Evolutionary conservation across 2,888 invertebrate genomes (phyloP), one percentile per base, ranked within the genome.

Genomic region (Platerodrilus igneus): DNA sequence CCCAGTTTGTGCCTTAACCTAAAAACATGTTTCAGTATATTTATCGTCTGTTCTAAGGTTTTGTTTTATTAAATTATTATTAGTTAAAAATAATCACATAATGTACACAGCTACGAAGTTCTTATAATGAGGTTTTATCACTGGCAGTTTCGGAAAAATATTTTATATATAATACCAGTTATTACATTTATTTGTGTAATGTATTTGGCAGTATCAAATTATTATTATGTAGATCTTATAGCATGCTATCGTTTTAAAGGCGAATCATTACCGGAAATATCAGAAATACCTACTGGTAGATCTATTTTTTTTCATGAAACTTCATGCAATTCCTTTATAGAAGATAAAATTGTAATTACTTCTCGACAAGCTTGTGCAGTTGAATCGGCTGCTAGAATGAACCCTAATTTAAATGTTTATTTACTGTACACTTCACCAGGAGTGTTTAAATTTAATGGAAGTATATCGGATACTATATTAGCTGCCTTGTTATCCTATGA

Each of bases 301-400:
- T 75, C 77, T 7, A 80, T 83, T 47, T 83, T 81, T 58, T 82
- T 83, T 54, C 75, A 77, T 49, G 81, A 82, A 55, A 81, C 82
- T 0, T 79, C 80, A 0, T 82, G 81, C 52, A 70, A 67, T 41
- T 64, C 65, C 0, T 53, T 52, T 23, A 25, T 47, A 4, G 53
- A 57, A 21, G 69, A 64, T 1, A 70, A 71, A 3, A 61, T 73
- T 5, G 57, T 63, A 1, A 58, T 82, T 18, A 71, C 69, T 11
- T 56, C 75, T 0, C 68, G 82, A 10, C 79, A 83, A 56, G 78
- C 80, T 0, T 83, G 83, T 57, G 78, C 81, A 0, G 73, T 83
- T 0, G 83, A 83, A 64, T 81, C 82, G 0, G 81, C 82, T 0
- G 79, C 82, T 0, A 66, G 64, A 43, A 66, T 75, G 51, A 80